Base-by-base conservation (phyloP, 2,113 vertebrate species). In the Lagopus muta region DNA sequence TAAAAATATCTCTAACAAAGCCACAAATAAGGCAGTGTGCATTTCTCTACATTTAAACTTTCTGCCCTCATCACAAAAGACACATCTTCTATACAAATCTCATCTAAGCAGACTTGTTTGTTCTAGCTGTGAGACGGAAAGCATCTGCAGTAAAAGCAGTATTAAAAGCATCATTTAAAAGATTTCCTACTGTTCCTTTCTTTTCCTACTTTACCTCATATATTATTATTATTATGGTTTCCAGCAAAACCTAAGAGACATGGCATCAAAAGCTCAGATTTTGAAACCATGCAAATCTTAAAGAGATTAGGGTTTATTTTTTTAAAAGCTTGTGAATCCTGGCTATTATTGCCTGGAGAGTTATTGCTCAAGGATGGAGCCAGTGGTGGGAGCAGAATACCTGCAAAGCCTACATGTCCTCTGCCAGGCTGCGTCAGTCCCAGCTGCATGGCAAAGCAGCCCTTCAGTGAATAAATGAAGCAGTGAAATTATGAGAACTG, bases 21-120 rank as follows among this genome's bases (percentile, higher is more conserved):
- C 60, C 43, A 34, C 25, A 12, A 77, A 54, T 32, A 86, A 86
- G 92, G 20, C 34, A 78, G 43, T 16, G 72, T 43, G 25, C 24
- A n/a, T 82, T 79, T 92, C 72, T 77, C 45, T 84, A 12, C 67
- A 94, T 93, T 91, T 92, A 93, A 84, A 91, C 90, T 80, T 80
- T 88, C 66, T 90, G 32, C 54, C 90, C 74, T 76, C 55, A 81
- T 79, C 82, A 81, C 30, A 75, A 6, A 85, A 87, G 82, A 64
- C 52, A 24, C 75, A 75, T n/a, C 16, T 47, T 86, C 83, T 64
- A 67, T 24, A 83, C 2, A 42, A 57, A 78, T 91, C 61, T 82
- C 58, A 87, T 69, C 81, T 84, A 64, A 95, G 83, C 4, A 81
- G 20, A 62, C 67, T 36, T 72, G 34, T 54, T 84, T 92, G 83